phyloP scores from a whole-genome alignment of 2,888 invertebrate species.

The Lagria hirta region DNA sequence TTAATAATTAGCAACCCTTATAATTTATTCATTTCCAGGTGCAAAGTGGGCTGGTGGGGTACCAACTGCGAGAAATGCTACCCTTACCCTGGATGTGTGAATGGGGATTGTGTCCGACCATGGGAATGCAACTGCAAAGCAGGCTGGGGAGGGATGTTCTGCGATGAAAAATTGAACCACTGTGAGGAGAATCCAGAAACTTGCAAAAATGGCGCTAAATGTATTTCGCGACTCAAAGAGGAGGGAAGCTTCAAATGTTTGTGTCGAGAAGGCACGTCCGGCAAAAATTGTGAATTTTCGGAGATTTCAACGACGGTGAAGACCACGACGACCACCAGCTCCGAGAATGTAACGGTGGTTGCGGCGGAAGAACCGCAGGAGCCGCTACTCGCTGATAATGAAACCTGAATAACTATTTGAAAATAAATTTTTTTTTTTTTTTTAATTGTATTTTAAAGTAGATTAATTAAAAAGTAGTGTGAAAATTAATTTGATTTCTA shows the following conservation, averaged over 20 bases:
- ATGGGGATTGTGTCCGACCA: conserved; percentile 80
- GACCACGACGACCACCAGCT: conserved; percentile 28
- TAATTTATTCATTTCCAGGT: conserved; percentile 56
- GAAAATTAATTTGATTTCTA: too few relatives aligned
- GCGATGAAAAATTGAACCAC: conserved; percentile 85
- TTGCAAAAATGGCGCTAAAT: conserved; percentile 81
- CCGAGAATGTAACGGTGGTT: conserved; percentile 9
- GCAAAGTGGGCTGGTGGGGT: conserved; percentile 89
- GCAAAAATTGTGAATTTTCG: conserved; percentile 72
- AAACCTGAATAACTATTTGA: too few relatives aligned
- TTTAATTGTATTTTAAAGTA: too few relatives aligned
- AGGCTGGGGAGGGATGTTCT: conserved; percentile 90
- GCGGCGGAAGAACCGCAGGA: conserved; percentile 11
- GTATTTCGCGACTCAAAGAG: conserved; percentile 73
- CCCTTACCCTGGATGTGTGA: conserved; percentile 85
- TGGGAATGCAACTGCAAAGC: conserved; percentile 89
- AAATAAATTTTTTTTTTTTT: too few relatives aligned
- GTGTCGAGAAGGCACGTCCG: conserved; percentile 73
- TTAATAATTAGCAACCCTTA: conserved; percentile 1
- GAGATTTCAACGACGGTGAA: conserved; percentile 42
- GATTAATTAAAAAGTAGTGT: too few relatives aligned
- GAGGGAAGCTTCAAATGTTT: conserved; percentile 77
- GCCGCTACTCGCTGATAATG: conserved; percentile 25
- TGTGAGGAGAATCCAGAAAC: conserved; percentile 75
- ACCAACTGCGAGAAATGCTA: conserved; percentile 71